Conservation (phyloP, 1,140 invertebrate genomes). For the Drosophila albomicans region DNA sequence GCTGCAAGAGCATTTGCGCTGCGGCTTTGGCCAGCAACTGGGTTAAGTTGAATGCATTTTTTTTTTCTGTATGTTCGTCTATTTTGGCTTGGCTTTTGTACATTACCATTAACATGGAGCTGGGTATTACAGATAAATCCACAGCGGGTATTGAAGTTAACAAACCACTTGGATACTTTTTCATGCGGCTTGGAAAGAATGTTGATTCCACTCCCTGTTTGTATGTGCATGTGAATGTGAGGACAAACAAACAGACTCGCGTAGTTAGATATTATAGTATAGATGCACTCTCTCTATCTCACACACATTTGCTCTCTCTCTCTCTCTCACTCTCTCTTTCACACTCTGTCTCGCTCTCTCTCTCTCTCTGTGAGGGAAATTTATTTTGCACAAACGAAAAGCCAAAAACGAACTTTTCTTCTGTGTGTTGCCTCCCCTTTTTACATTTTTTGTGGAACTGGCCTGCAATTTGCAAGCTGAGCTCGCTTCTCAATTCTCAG, state of each 20-base stretch:
- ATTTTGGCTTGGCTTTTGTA: slow-evolving; percentile 55
- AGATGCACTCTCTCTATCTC: slow-evolving; percentile 53
- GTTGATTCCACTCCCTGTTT: slow-evolving; percentile 84
- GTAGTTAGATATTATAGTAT: slow-evolving; percentile 53
- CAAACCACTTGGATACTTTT: slow-evolving; percentile 85
- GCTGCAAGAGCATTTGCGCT: slow-evolving; percentile 21
- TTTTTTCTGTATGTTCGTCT: slow-evolving; percentile 32
- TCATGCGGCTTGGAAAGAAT: slow-evolving; percentile 84
- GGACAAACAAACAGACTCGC: slow-evolving; percentile 57
- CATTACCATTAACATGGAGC: slow-evolving; percentile 84
- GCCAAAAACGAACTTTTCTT: slow-evolving; percentile 57
- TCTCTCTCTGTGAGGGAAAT: slow-evolving; percentile 40
- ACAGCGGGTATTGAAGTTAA: slow-evolving; percentile 85
- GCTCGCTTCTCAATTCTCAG: slow-evolving; percentile 15
- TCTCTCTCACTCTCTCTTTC: slow-evolving; percentile 22
- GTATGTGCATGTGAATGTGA: slow-evolving; percentile 31
- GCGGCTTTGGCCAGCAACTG: slow-evolving; percentile 9
- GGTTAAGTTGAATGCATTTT: slow-evolving; percentile 25
- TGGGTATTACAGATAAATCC: slow-evolving; percentile 84
- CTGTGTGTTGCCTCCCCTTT: slow-evolving; percentile 1
- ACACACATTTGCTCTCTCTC: slow-evolving; percentile 29
- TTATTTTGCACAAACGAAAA: slow-evolving; percentile 71
- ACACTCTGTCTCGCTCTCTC: not conserved
- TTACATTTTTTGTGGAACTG: slow-evolving; percentile 10
- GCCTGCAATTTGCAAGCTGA: slow-evolving; percentile 67